Conservation (phyloP, 2,888 invertebrate species). For the Anorthoa munda region DNA sequence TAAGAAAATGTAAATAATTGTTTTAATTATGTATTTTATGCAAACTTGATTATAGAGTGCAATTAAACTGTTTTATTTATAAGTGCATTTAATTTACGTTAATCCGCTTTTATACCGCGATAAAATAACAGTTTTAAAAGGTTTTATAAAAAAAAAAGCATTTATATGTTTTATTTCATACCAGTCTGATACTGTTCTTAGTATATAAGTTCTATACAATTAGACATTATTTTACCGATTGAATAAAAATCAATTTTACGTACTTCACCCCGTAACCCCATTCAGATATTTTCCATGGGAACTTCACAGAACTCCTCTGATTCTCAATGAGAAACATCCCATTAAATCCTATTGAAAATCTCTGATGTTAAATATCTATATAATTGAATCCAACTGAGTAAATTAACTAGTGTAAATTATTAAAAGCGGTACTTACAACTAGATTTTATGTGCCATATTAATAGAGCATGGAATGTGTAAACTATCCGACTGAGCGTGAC, state of each 20-base stretch:
- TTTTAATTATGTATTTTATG: constrained; percentile 37
- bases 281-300: constrained; percentile 19
- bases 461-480: constrained; percentile 71
- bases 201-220: background rate
- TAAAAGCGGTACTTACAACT: constrained; percentile 56
- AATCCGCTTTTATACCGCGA: background rate
- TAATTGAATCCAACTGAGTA: constrained; percentile 64
- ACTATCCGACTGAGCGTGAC: constrained; percentile 60
- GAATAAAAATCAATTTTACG: background rate
- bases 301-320: background rate
- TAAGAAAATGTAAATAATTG: constrained; percentile 17
- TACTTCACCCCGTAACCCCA: background rate
- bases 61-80: constrained; percentile 21
- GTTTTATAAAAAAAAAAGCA: too few relatives aligned
- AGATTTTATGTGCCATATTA: constrained; percentile 69
- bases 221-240: background rate
- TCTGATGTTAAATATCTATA: constrained; percentile 33
- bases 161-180: too few relatives aligned
- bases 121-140: background rate
- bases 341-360: constrained; percentile 40
- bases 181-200: too few relatives aligned
- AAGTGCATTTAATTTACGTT: constrained; percentile 5
- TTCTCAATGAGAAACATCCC: constrained; percentile 14
- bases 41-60: constrained; percentile 34
- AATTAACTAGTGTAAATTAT: constrained; percentile 59